These are phyloP conservation scores for Columba guinea DNA, from an alignment of 2,797 vertebrate species.

Conservation along the genomic window DNA sequence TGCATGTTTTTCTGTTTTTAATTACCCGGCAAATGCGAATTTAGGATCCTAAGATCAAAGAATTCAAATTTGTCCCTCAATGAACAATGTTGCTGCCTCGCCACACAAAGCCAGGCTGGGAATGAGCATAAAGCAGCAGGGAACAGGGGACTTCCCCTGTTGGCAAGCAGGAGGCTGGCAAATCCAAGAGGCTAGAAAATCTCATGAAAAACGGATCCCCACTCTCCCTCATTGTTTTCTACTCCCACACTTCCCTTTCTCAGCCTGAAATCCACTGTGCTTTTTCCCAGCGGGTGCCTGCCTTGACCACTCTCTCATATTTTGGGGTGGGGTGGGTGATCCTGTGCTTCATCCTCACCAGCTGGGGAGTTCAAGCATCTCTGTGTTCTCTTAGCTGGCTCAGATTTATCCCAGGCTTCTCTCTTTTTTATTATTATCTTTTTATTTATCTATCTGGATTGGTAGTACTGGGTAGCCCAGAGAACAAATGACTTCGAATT, in stretches of 20 bases:
- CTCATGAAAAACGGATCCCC: not conserved
- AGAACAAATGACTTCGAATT: not conserved
- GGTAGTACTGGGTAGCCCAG: not conserved
- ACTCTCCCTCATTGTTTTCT: not conserved
- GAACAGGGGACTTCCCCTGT: not conserved
- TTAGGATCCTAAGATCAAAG: not conserved
- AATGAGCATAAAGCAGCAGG: not conserved
- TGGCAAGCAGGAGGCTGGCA: not conserved
- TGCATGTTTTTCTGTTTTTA: not conserved
- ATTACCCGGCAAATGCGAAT: not conserved
- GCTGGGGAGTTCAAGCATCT: not conserved
- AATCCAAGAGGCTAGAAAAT: not conserved
- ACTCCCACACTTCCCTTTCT: not conserved
- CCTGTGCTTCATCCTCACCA: not conserved
- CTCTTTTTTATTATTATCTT: not conserved
- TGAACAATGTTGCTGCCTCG: rapidly evolving
- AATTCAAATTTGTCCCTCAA: not conserved
- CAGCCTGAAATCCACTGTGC: not conserved
- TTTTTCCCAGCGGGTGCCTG: not conserved
- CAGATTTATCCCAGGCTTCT: not conserved
- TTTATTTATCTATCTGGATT: not conserved
- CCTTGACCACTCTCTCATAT: not conserved
- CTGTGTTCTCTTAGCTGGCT: not conserved
- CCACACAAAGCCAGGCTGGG: not conserved
- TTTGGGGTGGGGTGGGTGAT: not conserved